Evolutionary conservation across 1,140 invertebrate species (phyloP).

Genomic region (Papilio dardanus): DNA sequence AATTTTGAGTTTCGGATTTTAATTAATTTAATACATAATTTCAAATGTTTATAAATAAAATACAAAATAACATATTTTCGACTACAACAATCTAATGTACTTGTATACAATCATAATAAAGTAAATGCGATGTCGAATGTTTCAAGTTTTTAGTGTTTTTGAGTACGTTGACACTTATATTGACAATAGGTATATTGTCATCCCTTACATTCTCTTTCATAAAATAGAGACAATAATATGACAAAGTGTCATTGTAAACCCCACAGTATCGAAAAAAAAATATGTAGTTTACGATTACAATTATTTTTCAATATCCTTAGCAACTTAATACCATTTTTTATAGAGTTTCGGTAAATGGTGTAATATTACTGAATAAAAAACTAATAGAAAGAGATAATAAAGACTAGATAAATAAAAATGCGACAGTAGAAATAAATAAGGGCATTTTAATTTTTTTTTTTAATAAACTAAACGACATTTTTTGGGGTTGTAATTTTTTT

Average conservation of each 20-base stretch:
- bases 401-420: conserved; percentile 5
- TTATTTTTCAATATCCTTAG: background rate
- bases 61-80: background rate
- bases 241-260: background rate
- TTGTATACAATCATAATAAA: background rate
- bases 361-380: background rate
- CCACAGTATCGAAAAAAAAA: background rate
- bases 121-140: conserved; percentile 14
- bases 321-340: background rate
- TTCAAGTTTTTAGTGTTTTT: too few relatives aligned
- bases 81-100: conserved; percentile 1
- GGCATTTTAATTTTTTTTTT: background rate
- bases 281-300: background rate
- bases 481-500: background rate
- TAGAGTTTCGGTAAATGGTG: background rate
- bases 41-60: background rate
- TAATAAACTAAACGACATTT: background rate
- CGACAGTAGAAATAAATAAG: background rate
- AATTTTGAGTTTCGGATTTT: background rate
- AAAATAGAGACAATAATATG: too few relatives aligned
- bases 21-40: background rate
- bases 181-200: too few relatives aligned
- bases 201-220: too few relatives aligned
- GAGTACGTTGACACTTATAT: too few relatives aligned
- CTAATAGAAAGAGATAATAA: background rate